phyloP scores from a whole-genome alignment of 2,797 vertebrate genomes.

The Megalops cyprinoides region DNA sequence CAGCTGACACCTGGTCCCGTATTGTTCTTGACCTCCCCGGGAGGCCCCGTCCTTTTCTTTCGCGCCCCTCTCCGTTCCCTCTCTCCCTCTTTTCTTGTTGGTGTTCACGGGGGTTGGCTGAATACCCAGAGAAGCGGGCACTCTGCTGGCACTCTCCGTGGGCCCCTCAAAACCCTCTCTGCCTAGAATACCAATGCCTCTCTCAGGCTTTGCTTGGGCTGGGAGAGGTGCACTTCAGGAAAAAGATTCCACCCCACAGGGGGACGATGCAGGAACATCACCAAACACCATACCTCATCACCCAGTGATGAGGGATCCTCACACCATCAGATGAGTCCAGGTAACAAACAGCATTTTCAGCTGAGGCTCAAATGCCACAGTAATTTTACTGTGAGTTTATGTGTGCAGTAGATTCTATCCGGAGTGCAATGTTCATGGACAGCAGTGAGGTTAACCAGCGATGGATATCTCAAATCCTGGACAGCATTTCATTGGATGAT shows the following conservation, averaged over 20 bases:
- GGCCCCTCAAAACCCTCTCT: neutral
- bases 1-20: constrained; percentile 50
- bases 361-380: neutral
- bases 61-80: neutral
- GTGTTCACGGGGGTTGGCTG: neutral
- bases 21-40: neutral
- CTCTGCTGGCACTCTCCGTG: neutral
- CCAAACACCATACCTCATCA: neutral
- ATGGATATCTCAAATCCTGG: too few relatives aligned
- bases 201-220: neutral
- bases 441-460: too few relatives aligned
- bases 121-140: neutral
- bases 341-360: neutral
- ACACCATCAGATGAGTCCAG: neutral
- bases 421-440: too few relatives aligned
- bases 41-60: neutral
- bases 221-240: neutral
- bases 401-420: too few relatives aligned
- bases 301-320: neutral
- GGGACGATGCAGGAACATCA: neutral
- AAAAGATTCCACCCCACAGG: neutral
- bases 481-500: too few relatives aligned
- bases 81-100: neutral
- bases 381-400: neutral
- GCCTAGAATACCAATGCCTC: constrained; percentile 1